A percentile compares a stretch with the other conserved stretches of the same genome.
Evolutionary conservation across 2,113 vertebrate species (phyloP).

Genomic region (Hippocampus comes): DNA sequence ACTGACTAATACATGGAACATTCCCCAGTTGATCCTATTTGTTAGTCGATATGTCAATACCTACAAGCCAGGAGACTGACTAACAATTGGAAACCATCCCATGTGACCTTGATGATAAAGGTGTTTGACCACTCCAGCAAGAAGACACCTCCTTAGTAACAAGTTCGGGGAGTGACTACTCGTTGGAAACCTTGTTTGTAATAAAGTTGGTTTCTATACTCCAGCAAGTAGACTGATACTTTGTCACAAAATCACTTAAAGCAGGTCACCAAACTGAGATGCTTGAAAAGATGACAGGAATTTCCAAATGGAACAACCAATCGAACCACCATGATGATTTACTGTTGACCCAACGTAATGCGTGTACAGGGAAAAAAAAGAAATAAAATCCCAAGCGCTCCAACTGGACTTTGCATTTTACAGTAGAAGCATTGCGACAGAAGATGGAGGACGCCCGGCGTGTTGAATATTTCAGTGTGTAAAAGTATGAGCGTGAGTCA

Average conservation of each 20-base stretch:
- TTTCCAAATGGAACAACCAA: neutral
- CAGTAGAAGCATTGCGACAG: neutral
- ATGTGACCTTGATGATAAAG: too few relatives aligned
- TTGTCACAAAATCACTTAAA: too few relatives aligned
- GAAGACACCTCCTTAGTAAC: neutral
- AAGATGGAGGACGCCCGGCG: neutral
- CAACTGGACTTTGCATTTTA: neutral
- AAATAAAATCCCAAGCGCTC: neutral
- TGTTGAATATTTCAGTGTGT: constrained; percentile 3
- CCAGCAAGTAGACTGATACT: too few relatives aligned
- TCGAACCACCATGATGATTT: neutral
- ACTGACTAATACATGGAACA: neutral
- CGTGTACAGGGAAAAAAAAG: neutral
- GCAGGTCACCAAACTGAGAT: too few relatives aligned
- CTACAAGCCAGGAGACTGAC: too few relatives aligned
- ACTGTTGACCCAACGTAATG: neutral
- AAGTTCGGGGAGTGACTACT: too few relatives aligned
- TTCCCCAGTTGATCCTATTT: neutral
- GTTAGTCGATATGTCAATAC: neutral
- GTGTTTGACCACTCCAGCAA: neutral
- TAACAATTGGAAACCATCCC: too few relatives aligned
- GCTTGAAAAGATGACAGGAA: too few relatives aligned
- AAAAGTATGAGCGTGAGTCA: neutral
- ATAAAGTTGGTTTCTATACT: too few relatives aligned
- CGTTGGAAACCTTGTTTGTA: too few relatives aligned